A percentile compares a stretch with the other conserved stretches of the same genome.
These are phyloP conservation scores for Drosophila pseudotalamancana DNA, from an alignment of 2,888 invertebrate species.

Conservation along the genomic window DNA sequence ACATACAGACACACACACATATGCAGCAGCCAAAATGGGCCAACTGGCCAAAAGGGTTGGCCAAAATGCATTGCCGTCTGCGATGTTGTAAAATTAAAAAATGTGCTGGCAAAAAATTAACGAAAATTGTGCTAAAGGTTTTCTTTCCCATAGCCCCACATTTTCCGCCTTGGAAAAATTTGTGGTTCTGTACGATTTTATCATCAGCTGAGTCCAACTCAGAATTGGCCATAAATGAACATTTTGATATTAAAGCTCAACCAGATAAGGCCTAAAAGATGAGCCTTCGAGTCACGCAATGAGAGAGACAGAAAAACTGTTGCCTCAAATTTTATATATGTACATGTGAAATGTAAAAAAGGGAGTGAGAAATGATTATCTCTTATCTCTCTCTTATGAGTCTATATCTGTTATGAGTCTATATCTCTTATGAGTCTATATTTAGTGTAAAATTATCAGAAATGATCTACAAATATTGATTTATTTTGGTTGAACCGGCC, in stretches of 20 bases:
- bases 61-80: slow-evolving; percentile 54
- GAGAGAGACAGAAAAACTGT: too few species aligned
- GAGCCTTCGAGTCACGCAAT: too few species aligned
- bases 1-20: slow-evolving; percentile 15
- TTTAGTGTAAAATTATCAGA: too few species aligned
- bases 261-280: slow-evolving; percentile 2
- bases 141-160: slow-evolving; percentile 16
- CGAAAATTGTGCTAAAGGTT: slow-evolving; percentile 60
- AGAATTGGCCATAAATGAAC: slow-evolving; percentile 54
- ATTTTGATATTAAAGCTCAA: slow-evolving; percentile 53
- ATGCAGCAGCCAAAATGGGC: slow-evolving; percentile 14
- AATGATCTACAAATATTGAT: too few species aligned
- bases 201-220: slow-evolving; percentile 49
- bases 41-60: slow-evolving; percentile 41
- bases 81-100: slow-evolving; percentile 68
- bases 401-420: too few species aligned
- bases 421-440: too few species aligned
- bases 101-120: slow-evolving; percentile 64
- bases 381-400: too few species aligned
- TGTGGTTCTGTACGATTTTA: slow-evolving; percentile 34
- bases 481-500: too few species aligned
- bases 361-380: too few species aligned
- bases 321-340: too few species aligned
- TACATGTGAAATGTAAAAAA: too few species aligned
- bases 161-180: neutral